phyloP scores from a whole-genome alignment of 1,140 invertebrate genomes.

The Maniola jurtina region DNA sequence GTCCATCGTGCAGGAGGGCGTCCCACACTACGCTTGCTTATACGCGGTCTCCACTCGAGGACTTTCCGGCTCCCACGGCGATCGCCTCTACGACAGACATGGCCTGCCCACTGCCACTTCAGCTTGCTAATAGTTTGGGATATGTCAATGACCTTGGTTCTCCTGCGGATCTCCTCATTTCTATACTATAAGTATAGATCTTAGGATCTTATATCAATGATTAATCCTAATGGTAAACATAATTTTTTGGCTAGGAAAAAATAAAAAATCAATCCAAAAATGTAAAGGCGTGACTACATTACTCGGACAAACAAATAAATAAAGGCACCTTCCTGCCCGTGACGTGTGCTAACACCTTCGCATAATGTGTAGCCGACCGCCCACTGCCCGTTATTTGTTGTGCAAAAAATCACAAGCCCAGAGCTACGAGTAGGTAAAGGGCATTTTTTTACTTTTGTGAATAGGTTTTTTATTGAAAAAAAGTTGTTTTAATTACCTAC shows the following conservation, averaged over 20 bases:
- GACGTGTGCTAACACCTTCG: conserved; percentile 23
- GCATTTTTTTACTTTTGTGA: conserved; percentile 2
- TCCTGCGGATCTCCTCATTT: too few relatives aligned
- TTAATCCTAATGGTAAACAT: neutral
- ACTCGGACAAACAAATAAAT: conserved; percentile 17
- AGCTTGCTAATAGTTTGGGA: too few relatives aligned
- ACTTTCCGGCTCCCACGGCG: too few relatives aligned
- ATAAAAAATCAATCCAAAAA: neutral
- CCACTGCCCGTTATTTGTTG: conserved; percentile 1
- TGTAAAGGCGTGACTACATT: conserved; percentile 24
- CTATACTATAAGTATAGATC: too few relatives aligned
- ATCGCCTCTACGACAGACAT: too few relatives aligned
- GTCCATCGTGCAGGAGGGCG: too few relatives aligned
- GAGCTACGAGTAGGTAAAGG: neutral
- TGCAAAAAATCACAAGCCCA: neutral
- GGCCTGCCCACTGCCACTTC: too few relatives aligned
- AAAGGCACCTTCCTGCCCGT: conserved; percentile 20
- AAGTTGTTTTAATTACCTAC: too few relatives aligned
- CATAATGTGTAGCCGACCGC: conserved; percentile 15
- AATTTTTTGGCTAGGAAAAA: neutral
- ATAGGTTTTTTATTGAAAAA: neutral
- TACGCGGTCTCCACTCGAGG: too few relatives aligned
- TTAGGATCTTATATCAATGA: too few relatives aligned
- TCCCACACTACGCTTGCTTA: too few relatives aligned
- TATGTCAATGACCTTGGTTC: too few relatives aligned